A percentile compares a stretch with the other conserved stretches of the same genome.
Conservation (phyloP, 2,888 invertebrate species). For the Tiliacea aurago region DNA sequence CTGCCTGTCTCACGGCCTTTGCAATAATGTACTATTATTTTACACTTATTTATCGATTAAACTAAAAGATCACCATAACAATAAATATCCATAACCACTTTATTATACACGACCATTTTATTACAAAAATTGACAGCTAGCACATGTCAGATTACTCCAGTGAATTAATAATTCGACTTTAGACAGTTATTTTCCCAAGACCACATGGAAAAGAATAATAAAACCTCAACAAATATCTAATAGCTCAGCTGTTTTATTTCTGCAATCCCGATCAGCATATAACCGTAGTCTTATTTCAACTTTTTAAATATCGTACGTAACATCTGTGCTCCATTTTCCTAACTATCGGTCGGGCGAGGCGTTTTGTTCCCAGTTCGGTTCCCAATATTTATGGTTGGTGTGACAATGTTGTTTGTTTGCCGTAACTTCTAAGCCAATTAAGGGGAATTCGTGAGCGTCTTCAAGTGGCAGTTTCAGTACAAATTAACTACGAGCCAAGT, state of each 20-base stretch:
- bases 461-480: slow-evolving; percentile 80
- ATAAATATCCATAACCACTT: too few relatives aligned
- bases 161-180: too few relatives aligned
- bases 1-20: too few relatives aligned
- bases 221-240: slow-evolving; percentile 9
- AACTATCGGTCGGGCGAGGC: slow-evolving; percentile 40
- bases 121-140: too few relatives aligned
- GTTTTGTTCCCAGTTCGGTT: slow-evolving; percentile 49
- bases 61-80: too few relatives aligned
- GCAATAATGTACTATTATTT: too few relatives aligned
- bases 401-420: slow-evolving; percentile 75
- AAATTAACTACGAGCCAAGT: slow-evolving; percentile 81
- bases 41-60: too few relatives aligned
- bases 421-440: slow-evolving; percentile 80
- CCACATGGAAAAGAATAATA: not conserved
- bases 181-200: not conserved
- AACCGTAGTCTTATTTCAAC: slow-evolving; percentile 52
- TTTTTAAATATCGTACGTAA: slow-evolving; percentile 61
- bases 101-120: too few relatives aligned
- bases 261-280: slow-evolving; percentile 30
- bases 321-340: slow-evolving; percentile 57
- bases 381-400: slow-evolving; percentile 68
- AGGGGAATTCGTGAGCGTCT: slow-evolving; percentile 77
- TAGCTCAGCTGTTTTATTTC: slow-evolving; percentile 18
- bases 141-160: too few relatives aligned